Base-by-base conservation (phyloP, 2,888 invertebrate species). In the Tiphia femorata region DNA sequence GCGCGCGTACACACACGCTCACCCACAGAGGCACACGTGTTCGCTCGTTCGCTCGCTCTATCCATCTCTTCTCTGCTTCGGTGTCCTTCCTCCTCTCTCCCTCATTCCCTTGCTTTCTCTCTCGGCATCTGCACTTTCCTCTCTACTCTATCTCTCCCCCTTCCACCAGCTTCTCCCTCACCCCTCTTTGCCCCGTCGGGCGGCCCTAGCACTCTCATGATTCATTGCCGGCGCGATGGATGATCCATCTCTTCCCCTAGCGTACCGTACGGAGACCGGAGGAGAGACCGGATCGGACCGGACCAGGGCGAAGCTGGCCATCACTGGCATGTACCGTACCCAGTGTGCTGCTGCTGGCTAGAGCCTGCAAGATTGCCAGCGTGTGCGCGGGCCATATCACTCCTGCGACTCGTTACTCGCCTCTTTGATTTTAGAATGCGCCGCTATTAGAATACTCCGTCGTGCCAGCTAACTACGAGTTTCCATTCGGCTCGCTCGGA, bases 111-210 rank as follows among this genome's bases (percentile, higher is more conserved):
- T 79, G 74, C 85, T 23, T 74, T 62, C 65, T 54, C 68, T 81
- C 62, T 66, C 65, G n/a, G n/a, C 62, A 64, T 41, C 53, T 37
- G 16, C 50, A 42, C 73, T n/a, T n/a, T 76, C 82, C 86, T 82
- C 81, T 58, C 75, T 83, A 59, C 76, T 83, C 84, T 43, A 30
- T 47, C 20, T 25, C 48, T 50, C 40, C 62, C 58, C 52, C 62
- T 84, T 85, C 85, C 86, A 85, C 84, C 85, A 85, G 85, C 85
- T 85, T 85, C 86, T 85, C 85, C 85, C 85, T 85, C 86, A 86
- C 85, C 86, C 51, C 43, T 53, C 58, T 63, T 41, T 52, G 59
- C 58, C 51, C 59, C 69, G 68, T 63, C 69, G 58, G 58, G 73
- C 73, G 70, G 70, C 68, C 65, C 75, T 69, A 73, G 75, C 73